Base-by-base conservation (phyloP, 2,797 vertebrate species). In the Fratercula arctica region DNA sequence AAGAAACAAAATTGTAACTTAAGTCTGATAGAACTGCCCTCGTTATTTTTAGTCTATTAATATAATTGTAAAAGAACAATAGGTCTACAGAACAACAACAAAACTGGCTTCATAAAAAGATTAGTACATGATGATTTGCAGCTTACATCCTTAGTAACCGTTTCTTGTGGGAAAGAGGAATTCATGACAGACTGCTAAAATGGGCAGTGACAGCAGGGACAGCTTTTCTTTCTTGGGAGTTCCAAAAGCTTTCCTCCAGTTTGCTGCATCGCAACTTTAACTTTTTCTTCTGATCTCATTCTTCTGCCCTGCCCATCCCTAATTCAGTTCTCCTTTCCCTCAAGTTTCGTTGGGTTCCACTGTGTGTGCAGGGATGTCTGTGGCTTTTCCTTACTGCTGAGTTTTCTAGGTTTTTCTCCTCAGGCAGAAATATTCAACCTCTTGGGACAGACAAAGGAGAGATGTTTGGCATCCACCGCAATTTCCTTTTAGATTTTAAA, bases 21-120 rank as follows among this genome's bases (percentile, higher is more conserved):
- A 89, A 85, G 66, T 87, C 45, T 90, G 50, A n/a, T 53, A 70
- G 73, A 93, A 70, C 13, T 85, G 56, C 6, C 41, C 19, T 56
- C 86, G 66, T 88, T 96, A 85, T 85, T 94, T 92, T 89, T 87
- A 79, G 82, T 64, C 82, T 64, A 31, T 69, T 94, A 93, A 91
- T 78, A 24, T 39, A 68, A 72, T 64, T 80, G 75, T 70, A 63
- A 85, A 91, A 91, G 73, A 92, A 95, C 93, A 92, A 57, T 86
- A 84, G 7, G 41, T 59, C 78, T 87, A 43, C 64, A 85, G 69
- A 84, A 63, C 37, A 80, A 82, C 67, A 75, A 72, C 68, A 87
- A 61, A 74, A 83, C 12, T 0, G 0, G 4, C 69, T 93, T 93
- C 59, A 73, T 90, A 48, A 64, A 72, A 89, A 61, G 57, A 67